These are phyloP conservation scores for Drosophila teissieri DNA, from an alignment of 1,140 invertebrate genomes.

Conservation along the genomic window DNA sequence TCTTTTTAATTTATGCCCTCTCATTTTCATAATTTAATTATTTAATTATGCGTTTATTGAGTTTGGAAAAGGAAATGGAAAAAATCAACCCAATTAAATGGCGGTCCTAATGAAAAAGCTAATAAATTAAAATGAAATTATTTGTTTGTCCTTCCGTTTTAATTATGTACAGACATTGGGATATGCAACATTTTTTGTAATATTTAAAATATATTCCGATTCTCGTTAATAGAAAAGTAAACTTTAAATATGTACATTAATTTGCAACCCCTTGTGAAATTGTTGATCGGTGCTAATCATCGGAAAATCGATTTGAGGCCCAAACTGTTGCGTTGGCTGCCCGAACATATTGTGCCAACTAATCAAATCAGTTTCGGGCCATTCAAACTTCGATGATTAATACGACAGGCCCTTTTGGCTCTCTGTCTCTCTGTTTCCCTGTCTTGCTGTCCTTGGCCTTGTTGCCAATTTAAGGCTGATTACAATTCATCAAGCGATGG, in stretches of 20 bases:
- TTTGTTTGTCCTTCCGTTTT: slow-evolving; percentile 39
- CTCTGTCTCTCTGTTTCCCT: background rate
- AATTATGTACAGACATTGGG: slow-evolving; percentile 48
- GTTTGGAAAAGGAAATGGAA: background rate
- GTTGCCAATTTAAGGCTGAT: slow-evolving; percentile 70
- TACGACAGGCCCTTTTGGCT: slow-evolving; percentile 19
- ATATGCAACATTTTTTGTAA: slow-evolving; percentile 13
- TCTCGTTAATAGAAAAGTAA: no score
- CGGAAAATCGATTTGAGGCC: slow-evolving; percentile 20
- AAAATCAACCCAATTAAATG: slow-evolving; percentile 46
- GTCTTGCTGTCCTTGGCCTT: slow-evolving; percentile 27
- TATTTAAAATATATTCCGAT: no score
- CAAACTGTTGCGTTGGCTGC: slow-evolving; percentile 28
- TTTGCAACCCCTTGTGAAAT: background rate
- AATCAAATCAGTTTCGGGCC: slow-evolving; percentile 41
- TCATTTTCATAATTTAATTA: slow-evolving; percentile 31
- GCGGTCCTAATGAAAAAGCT: slow-evolving; percentile 49
- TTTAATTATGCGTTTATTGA: slow-evolving; percentile 54
- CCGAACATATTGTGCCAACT: slow-evolving; percentile 44
- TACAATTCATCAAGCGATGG: slow-evolving; percentile 69
- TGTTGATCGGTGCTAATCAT: background rate
- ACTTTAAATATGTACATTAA: no score
- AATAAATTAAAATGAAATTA: slow-evolving; percentile 51
- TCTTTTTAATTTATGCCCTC: slow-evolving; percentile 17
- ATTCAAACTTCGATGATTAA: slow-evolving; percentile 52